Base-by-base conservation (phyloP, 92 coral and sea anemone species). In the Galaxea fascicularis region DNA sequence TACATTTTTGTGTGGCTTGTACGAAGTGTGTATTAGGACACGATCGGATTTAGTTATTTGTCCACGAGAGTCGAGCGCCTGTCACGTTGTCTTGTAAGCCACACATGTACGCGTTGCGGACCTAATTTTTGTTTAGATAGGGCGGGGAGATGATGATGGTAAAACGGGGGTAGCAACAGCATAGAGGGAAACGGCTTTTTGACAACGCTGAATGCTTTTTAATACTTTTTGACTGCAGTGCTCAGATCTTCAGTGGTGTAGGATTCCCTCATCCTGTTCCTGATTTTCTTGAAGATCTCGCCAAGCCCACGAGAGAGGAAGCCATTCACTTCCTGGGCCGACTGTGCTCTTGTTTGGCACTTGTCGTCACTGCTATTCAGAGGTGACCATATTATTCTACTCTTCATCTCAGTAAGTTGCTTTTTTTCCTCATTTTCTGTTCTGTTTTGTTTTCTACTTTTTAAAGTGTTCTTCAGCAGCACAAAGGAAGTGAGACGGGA, bases 171-270 rank as follows among this genome's bases (percentile, higher is more conserved):
- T n/a, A n/a, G n/a, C n/a, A n/a, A n/a, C n/a, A n/a, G n/a, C n/a
- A n/a, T n/a, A n/a, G n/a, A n/a, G n/a, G n/a, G n/a, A n/a, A n/a
- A n/a, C n/a, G n/a, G n/a, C n/a, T n/a, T n/a, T n/a, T n/a, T n/a
- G n/a, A n/a, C n/a, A n/a, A n/a, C n/a, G n/a, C n/a, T n/a, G n/a
- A n/a, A n/a, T n/a, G n/a, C n/a, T n/a, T n/a, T n/a, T 22, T 51
- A 31, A 25, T 13, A 1, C 22, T 69, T 21, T 13, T 80, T 11
- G 49, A 53, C 54, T 73, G 16, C 89, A 96, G 99, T 79, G 94
- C 98, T 18, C 99, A 96, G 89, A 94, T 96, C 30, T 96, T 92
- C 80, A 84, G 69, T 24, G 98, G 97, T 14, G 87, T 96, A 13
- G 92, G 94, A 39, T 96, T 90, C 74, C 99, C 98, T 1, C 92